A percentile compares a stretch with the other conserved stretches of the same genome.
Conservation (phyloP, 2,113 vertebrate species). For the Rostratula benghalensis region DNA sequence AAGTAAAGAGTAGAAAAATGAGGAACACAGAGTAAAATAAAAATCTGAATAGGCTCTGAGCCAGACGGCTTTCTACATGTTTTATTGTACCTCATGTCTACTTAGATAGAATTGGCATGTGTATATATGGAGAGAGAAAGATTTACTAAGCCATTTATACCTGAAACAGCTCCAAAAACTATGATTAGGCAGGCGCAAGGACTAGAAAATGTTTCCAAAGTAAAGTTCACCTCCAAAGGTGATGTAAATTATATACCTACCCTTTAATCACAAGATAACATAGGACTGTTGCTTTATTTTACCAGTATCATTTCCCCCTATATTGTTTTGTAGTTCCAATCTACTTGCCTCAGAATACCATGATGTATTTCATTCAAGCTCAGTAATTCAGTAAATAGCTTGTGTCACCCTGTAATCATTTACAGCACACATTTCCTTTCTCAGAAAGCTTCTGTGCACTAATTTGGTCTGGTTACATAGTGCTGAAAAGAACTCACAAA, state of each 20-base stretch:
- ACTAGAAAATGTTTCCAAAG: conserved; percentile 36
- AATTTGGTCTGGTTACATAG: neutral
- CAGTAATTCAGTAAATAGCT: neutral
- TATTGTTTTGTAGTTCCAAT: neutral
- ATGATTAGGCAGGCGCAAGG: neutral
- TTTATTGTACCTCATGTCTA: neutral
- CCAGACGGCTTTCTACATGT: neutral
- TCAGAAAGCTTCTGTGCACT: neutral
- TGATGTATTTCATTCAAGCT: neutral
- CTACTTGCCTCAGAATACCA: neutral
- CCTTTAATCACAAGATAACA: neutral
- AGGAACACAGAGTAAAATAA: neutral
- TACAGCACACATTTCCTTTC: neutral
- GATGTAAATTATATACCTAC: neutral
- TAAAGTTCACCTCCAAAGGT: conserved; percentile 16
- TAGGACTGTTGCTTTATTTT: neutral
- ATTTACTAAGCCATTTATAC: conserved; percentile 36
- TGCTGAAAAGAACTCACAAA: neutral
- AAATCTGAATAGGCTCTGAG: neutral
- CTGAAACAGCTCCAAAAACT: conserved; percentile 19
- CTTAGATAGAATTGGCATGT: conserved; percentile 42
- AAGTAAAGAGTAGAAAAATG: neutral
- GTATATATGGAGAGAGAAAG: conserved; percentile 1
- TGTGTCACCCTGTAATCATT: neutral
- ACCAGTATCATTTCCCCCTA: neutral